Evolutionary conservation across 2,797 vertebrate species (phyloP).

Genomic region (Lacerta bilineata): DNA sequence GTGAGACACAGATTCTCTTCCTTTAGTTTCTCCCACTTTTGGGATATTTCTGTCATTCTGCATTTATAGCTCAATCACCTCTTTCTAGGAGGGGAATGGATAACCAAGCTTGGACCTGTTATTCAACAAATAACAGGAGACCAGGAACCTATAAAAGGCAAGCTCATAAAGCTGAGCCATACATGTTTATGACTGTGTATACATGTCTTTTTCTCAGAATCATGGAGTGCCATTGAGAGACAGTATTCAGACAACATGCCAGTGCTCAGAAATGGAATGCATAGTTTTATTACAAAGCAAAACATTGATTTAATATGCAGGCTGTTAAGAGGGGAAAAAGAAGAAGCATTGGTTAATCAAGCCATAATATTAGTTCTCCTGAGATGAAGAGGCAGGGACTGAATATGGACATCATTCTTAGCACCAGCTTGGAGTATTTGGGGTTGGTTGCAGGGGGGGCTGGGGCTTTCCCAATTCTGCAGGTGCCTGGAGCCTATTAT

Average conservation of each 20-base stretch:
- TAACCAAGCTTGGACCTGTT: background rate
- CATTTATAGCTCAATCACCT: background rate
- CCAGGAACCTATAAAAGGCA: background rate
- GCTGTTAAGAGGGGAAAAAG: too few relatives aligned
- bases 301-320: too few relatives aligned
- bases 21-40: too few relatives aligned
- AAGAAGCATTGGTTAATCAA: too few relatives aligned
- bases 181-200: too few relatives aligned
- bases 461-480: background rate
- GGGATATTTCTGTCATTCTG: background rate
- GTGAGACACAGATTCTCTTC: background rate
- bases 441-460: background rate
- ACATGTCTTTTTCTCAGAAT: too few relatives aligned
- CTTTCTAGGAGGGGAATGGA: background rate
- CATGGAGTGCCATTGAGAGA: too few relatives aligned
- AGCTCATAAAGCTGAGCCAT: too few relatives aligned
- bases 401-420: background rate
- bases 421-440: background rate
- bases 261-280: too few relatives aligned
- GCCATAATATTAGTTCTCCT: background rate
- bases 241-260: too few relatives aligned
- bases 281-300: too few relatives aligned
- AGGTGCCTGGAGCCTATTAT: too few relatives aligned
- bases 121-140: background rate
- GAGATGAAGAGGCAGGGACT: background rate